Conservation (phyloP, 2,797 vertebrate species). For the Trachops cirrhosus region DNA sequence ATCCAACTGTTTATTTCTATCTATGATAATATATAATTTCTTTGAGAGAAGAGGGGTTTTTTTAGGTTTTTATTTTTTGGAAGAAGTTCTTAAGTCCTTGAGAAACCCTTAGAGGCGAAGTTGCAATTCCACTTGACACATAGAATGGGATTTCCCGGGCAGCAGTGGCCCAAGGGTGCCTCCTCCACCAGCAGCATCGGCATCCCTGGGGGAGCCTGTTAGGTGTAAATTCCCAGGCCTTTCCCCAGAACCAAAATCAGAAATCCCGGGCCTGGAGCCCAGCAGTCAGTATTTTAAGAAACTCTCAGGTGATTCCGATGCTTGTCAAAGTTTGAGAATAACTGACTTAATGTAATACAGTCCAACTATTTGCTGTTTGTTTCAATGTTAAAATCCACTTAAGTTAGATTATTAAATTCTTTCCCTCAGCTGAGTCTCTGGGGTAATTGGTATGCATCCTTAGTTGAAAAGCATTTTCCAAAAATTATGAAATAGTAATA, state of each 20-base stretch:
- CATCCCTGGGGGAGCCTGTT: neutral
- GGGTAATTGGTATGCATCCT: neutral
- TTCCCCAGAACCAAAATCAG: neutral
- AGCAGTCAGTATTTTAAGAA: neutral
- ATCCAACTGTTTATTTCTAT: neutral
- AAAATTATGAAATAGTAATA: neutral
- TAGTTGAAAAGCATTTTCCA: conserved; percentile 13
- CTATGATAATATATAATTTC: neutral
- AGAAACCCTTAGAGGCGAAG: neutral
- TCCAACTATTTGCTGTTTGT: neutral
- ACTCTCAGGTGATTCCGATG: neutral
- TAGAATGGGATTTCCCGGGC: neutral
- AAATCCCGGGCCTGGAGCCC: neutral
- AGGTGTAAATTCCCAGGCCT: neutral
- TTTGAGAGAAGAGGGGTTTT: neutral
- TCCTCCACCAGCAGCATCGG: neutral
- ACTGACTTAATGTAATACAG: neutral
- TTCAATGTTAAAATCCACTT: conserved; percentile 2
- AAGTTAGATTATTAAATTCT: neutral
- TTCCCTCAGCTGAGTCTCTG: neutral
- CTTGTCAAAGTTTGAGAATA: neutral
- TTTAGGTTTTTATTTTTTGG: neutral
- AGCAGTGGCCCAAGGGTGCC: neutral
- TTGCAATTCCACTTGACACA: neutral
- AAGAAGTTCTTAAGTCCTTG: neutral